These are phyloP conservation scores for Leucoma salicis DNA, from an alignment of 2,888 invertebrate species.

Conservation along the genomic window DNA sequence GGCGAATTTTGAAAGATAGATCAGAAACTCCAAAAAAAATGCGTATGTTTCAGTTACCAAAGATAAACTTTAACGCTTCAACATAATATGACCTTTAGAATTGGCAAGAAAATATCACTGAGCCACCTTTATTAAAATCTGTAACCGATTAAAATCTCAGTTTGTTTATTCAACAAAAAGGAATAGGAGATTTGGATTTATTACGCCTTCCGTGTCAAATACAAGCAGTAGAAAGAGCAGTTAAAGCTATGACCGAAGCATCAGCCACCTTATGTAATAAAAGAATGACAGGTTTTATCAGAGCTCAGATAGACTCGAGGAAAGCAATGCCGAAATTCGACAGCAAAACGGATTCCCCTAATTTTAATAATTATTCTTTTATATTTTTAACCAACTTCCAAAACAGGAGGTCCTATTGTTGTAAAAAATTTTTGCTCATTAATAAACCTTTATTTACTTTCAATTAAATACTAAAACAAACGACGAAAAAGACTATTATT, in stretches of 20 bases:
- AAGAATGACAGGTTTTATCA: slow-evolving; percentile 1
- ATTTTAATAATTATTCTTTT: too few relatives aligned
- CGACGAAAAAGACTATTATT: too few relatives aligned
- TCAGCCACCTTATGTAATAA: background rate
- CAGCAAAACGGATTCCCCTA: background rate
- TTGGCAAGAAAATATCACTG: background rate
- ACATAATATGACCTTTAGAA: background rate
- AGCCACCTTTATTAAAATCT: background rate
- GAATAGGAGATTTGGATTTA: background rate
- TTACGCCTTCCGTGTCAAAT: slow-evolving; percentile 3
- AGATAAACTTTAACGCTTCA: too few relatives aligned
- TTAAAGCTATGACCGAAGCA: too few relatives aligned
- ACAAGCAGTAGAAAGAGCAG: too few relatives aligned
- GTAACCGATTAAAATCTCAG: background rate
- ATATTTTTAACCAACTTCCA: too few relatives aligned
- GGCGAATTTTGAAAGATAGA: background rate
- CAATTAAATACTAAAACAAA: too few relatives aligned
- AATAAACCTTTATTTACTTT: too few relatives aligned
- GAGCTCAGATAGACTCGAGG: background rate
- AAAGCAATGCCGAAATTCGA: slow-evolving; percentile 3
- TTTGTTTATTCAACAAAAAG: background rate
- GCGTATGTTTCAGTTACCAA: too few relatives aligned
- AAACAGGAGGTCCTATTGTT: too few relatives aligned
- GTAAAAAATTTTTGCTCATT: too few relatives aligned
- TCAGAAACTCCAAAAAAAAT: background rate